Conservation (phyloP, 2,113 vertebrate species). For the Ameiurus melas region DNA sequence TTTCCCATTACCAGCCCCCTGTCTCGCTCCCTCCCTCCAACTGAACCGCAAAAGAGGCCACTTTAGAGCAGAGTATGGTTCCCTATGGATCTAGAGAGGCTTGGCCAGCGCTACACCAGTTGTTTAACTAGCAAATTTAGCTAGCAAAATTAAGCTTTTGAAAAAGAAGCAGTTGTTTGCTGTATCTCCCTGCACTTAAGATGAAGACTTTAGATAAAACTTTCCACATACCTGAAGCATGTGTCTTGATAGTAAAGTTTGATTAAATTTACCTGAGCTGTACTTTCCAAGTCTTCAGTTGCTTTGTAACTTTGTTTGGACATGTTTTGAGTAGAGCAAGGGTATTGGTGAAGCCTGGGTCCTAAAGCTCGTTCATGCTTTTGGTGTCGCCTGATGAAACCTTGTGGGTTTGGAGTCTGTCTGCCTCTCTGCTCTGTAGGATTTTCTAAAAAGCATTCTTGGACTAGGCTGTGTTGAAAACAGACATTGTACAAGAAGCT, state of each 20-base stretch:
- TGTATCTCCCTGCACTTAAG: background rate
- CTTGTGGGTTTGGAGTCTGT: slow-evolving; percentile 38
- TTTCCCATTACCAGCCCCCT: slow-evolving; percentile 47
- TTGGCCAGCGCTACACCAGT: background rate
- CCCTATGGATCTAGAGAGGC: slow-evolving; percentile 11
- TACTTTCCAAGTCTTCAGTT: background rate
- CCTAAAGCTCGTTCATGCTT: slow-evolving; percentile 18
- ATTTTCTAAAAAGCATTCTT: slow-evolving; percentile 40
- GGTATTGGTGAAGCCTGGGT: background rate
- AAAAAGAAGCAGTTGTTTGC: background rate
- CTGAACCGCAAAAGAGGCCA: slow-evolving; percentile 29
- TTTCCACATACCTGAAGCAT: background rate
- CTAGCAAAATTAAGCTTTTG: background rate
- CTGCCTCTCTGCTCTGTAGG: slow-evolving; percentile 18
- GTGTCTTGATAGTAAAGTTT: background rate
- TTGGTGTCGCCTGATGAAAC: slow-evolving; percentile 34
- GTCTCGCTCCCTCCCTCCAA: slow-evolving; percentile 29
- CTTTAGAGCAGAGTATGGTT: slow-evolving; percentile 17
- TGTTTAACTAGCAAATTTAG: background rate
- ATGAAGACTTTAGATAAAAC: background rate
- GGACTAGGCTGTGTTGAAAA: slow-evolving; percentile 33
- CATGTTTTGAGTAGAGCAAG: slow-evolving; percentile 7
- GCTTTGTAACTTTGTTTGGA: slow-evolving; percentile 9
- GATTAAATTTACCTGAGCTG: background rate
- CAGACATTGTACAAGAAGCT: slow-evolving; percentile 4